Percentiles rank a stretch among this genome's conserved stretches.
phyloP scores from a whole-genome alignment of 2,113 vertebrate genomes.

The Chrysochloris asiatica region DNA sequence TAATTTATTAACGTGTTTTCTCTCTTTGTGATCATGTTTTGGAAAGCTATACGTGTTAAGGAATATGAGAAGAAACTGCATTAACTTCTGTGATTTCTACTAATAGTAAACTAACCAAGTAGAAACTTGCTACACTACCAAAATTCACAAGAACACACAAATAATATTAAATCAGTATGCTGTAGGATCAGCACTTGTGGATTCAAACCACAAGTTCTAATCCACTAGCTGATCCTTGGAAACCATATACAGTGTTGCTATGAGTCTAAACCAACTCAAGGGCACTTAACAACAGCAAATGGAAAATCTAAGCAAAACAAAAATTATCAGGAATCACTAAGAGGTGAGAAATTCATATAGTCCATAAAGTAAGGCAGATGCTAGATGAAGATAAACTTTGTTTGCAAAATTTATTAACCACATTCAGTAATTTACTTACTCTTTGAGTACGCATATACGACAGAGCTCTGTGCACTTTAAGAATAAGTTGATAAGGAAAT shows the following conservation, averaged over 20 bases:
- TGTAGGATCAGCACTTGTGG: too few species aligned
- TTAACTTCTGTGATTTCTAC: neutral
- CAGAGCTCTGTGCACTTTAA: neutral
- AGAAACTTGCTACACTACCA: neutral
- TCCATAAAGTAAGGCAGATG: conserved; percentile 64
- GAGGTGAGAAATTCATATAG: conserved; percentile 65
- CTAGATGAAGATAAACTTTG: conserved; percentile 68
- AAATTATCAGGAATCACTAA: conserved; percentile 75
- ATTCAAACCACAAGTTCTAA: too few species aligned
- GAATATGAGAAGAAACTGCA: neutral
- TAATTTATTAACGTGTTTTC: neutral
- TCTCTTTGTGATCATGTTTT: neutral
- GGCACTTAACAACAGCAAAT: too few species aligned
- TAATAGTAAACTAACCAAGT: conserved; percentile 4
- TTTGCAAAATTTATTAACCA: conserved; percentile 75
- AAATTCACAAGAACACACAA: neutral
- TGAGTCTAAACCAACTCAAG: too few species aligned
- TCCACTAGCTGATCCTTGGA: too few species aligned
- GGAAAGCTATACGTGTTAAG: neutral
- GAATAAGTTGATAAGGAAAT: neutral
- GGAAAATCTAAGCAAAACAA: conserved; percentile 56
- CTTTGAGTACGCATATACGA: neutral
- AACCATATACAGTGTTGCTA: too few species aligned
- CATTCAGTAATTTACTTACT: conserved; percentile 62
- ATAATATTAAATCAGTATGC: neutral